Base-by-base conservation (phyloP, 2,888 invertebrate species). In the Dromius quadrimaculatus region DNA sequence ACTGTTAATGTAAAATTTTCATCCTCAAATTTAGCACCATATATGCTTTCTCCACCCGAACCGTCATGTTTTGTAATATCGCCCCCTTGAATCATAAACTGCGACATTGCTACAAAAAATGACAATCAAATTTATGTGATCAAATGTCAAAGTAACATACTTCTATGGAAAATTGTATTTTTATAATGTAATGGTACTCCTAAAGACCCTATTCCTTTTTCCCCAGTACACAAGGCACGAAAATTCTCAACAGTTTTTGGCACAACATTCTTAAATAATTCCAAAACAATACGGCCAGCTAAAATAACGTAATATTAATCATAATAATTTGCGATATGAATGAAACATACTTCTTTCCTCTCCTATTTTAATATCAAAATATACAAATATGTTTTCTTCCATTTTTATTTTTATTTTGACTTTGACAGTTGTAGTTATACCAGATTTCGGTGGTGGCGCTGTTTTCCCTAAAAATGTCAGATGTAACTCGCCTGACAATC, bases 181-280 rank as follows among this genome's bases (percentile, higher is more conserved):
- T 94, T 94, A 81, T 92, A 98, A 82, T 93, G 92, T 45, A 98
- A 84, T 2, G 90, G 90, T 78, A 91, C 92, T 1, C 90, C 90
- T 75, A 83, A 77, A 15, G 77, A 77, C 0, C 94, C 93, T 73
- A 87, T 79, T 1, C 96, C 95, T 73, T 87, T 90, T 82, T 97
- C 95, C 1, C 97, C 97, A 0, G 97, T 97, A 80, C 98, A 98
- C 0, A 98, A 83, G 1, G 91, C 90, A 74, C 95, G 86, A 81
- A 97, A 97, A 83, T 98, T 97, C 82, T 97, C 96, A 47, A 90
- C 92, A 2, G 96, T 94, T 79, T 87, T 90, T 19, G 97, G 97
- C 71, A 92, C 93, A 63, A 90, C 83, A 84, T 96, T 89, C 78
- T 89, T 90, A 80, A 90, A 92, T 69, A 98, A 84, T 82, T 97